Evolutionary conservation across 2,797 vertebrate species (phyloP).

Genomic region (Hippoglossus hippoglossus): DNA sequence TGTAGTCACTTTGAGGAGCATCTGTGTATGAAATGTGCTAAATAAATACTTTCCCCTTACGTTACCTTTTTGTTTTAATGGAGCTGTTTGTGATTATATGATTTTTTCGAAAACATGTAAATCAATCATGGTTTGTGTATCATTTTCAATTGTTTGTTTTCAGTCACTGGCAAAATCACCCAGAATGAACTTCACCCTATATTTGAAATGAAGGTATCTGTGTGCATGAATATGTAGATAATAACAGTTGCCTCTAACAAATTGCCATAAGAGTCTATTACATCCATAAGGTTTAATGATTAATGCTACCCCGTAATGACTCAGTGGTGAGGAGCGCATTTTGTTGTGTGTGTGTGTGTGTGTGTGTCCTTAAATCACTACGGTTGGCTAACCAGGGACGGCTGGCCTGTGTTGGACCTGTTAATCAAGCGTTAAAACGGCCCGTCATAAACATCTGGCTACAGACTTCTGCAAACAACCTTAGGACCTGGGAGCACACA

Average conservation of each 20-base stretch:
- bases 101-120: neutral
- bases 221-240: slow-evolving; percentile 23
- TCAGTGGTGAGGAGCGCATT: slow-evolving; percentile 36
- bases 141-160: too few species aligned
- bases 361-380: slow-evolving; percentile 66
- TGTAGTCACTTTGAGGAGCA: neutral
- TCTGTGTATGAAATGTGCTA: slow-evolving; percentile 9
- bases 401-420: slow-evolving; percentile 71
- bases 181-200: neutral
- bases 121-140: neutral
- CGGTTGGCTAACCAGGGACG: slow-evolving; percentile 65
- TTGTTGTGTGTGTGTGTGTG: slow-evolving; percentile 31
- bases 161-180: too few species aligned
- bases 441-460: slow-evolving; percentile 74
- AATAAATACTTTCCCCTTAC: slow-evolving; percentile 3
- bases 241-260: slow-evolving; percentile 32
- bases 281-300: slow-evolving; percentile 64
- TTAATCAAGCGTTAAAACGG: slow-evolving; percentile 79
- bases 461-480: slow-evolving; percentile 71
- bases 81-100: neutral
- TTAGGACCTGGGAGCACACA: slow-evolving; percentile 43
- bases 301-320: slow-evolving; percentile 58
- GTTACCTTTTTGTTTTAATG: slow-evolving; percentile 2
- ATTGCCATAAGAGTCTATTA: slow-evolving; percentile 52
- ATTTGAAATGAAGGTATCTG: neutral